A percentile compares a stretch with the other conserved stretches of the same genome.
Conservation (phyloP, 1,140 invertebrate species). For the Pantala flavescens region DNA sequence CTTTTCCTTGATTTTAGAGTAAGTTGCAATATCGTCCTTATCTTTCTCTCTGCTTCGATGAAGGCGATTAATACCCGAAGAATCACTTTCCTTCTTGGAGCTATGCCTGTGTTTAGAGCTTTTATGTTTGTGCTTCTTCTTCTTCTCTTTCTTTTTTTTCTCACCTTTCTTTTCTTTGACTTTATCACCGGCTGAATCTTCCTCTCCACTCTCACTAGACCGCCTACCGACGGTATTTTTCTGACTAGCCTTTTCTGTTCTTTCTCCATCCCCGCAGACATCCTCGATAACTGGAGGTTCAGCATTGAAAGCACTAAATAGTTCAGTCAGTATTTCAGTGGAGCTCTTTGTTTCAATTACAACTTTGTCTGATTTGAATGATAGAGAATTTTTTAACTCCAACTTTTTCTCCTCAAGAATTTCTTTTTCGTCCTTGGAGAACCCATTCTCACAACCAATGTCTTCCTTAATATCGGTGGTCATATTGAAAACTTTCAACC, state of each 20-base stretch:
- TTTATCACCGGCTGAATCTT: constrained; percentile 17
- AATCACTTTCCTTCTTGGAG: neutral
- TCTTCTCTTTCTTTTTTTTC: constrained; percentile 45
- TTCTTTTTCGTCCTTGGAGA: neutral
- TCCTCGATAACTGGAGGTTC: constrained; percentile 26
- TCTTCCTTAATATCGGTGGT: neutral
- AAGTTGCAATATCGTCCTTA: neutral
- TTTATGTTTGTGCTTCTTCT: constrained; percentile 30
- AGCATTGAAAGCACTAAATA: constrained; percentile 61
- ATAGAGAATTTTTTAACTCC: neutral
- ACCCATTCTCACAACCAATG: neutral
- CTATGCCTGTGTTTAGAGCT: constrained; percentile 21
- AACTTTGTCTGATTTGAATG: neutral
- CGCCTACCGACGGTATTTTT: constrained; percentile 18
- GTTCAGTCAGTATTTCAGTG: constrained; percentile 65
- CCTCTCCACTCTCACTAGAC: constrained; percentile 21
- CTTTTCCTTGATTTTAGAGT: neutral
- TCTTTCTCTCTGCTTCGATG: neutral
- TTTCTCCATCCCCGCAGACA: constrained; percentile 34
- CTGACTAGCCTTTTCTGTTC: constrained; percentile 1
- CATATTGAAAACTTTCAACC: neutral
- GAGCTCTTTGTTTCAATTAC: constrained; percentile 31
- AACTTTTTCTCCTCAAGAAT: neutral
- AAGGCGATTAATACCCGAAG: neutral
- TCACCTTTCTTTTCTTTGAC: constrained; percentile 40